Evolutionary conservation across 2,113 vertebrate species (phyloP), one percentile per base, ranked within the genome.

Genomic region (Sinocyclocheilus maitianheensis): DNA sequence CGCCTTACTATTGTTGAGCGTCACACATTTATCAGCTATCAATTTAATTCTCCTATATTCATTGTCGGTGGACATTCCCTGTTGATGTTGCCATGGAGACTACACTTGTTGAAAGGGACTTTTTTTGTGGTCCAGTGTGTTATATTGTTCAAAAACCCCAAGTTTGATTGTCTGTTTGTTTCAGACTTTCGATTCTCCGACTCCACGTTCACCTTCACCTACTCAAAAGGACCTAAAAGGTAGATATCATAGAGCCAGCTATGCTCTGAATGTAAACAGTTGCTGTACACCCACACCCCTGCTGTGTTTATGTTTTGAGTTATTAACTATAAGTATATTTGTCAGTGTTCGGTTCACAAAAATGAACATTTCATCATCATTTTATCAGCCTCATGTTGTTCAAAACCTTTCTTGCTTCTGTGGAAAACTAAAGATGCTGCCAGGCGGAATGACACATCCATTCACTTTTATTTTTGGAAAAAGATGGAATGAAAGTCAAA

Each of bases 161-260:
- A 71, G 75, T 55, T 79, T 69, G 22, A 74, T 84, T 78, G 84
- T 48, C 7, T 60, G 74, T 93, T 78, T 89, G 13, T 94, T 95
- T 91, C 93, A 97, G 97, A 97, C 96, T 97, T 97, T 94, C 95
- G 95, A 93, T 97, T 96, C 90, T 94, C 96, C 24, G 97, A 97
- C 93, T 95, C 96, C 93, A 97, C 96, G 83, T 97, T 97, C 91
- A 96, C 97, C 85, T 97, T 97, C 92, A 96, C 96, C 88, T 97
- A 96, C 88, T 89, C 91, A 13, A 96, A 96, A 91, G 96, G 96
- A 94, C 91, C 94, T 90, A 97, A 94, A 96, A 97, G 97, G 97
- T 97, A 96, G 86, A 30, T 40, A 40, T 40, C 40, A n/a, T 3
- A 14, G 6, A 18, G 26, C 18, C 40, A 24, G 20, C 37, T 22